Evolutionary conservation across 2,888 invertebrate genomes (phyloP), one percentile per base, ranked within the genome.

Genomic region (Achlya flavicornis): DNA sequence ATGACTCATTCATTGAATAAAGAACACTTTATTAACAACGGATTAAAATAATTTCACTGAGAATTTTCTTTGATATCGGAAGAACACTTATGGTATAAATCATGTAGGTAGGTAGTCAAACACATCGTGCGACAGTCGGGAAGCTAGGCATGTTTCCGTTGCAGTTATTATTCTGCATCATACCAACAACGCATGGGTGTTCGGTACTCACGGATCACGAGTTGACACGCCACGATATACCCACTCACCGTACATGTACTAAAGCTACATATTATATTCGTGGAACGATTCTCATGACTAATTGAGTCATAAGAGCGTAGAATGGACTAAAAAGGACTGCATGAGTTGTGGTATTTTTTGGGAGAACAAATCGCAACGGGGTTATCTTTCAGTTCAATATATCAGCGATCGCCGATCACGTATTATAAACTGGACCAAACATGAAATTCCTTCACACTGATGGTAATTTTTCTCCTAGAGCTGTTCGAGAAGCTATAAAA

Each of bases 201-300:
- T 53, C 53, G 53, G 53, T 10, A 19, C 53, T 53, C 53, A 53
- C 53, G 19, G 53, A 4, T 53, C 53, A 53, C 53, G 53, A 53
- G 10, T 19, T 53, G 19, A 53, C 53, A 19, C 19, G 19, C 7
- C 19, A 10, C 53, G 8, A 19, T 16, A 16, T 38, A 8, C 3
- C 53, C 10, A 41, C 41, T 12, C 41, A 41, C 53, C 10, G 3
- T 4, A n/a, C 14, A 46, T 14, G n/a, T 46, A 12, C 3, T 46
- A 14, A 14, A 19, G 19, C 5, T 48, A 48, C 16, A 6, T 12
- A 12, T 12, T 3, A 0, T 1, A 4, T 41, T 12, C 41, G 41
- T 41, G 41, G 41, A 12, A 53, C 8, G 19, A 53, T 19, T 1
- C 48, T 48, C 16, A 53, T 3, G 10, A 53, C 53, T 19, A n/a